Evolutionary conservation across 1,140 invertebrate genomes (phyloP).

Genomic region (Nymphalis io): DNA sequence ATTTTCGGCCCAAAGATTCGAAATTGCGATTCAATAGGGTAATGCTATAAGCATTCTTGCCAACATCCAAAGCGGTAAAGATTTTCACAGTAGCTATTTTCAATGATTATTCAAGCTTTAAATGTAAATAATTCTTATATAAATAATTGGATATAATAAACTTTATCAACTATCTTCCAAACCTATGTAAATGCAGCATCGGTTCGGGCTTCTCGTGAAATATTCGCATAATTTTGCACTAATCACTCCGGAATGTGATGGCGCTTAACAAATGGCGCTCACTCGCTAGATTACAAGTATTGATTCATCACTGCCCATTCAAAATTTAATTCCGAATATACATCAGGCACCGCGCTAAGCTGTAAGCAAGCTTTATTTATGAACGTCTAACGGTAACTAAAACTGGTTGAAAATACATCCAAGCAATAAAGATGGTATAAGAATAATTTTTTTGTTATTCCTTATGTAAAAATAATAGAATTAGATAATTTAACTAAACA

Average conservation of each 20-base stretch:
- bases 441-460: too few species aligned
- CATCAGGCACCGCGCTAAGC: conserved; percentile 23
- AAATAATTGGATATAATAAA: background rate
- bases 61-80: too few species aligned
- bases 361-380: conserved; percentile 30
- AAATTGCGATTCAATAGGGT: too few species aligned
- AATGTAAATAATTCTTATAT: too few species aligned
- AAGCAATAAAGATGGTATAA: too few species aligned
- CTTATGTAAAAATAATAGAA: too few species aligned
- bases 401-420: background rate
- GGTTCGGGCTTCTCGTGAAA: conserved; percentile 42
- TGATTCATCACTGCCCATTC: conserved; percentile 41
- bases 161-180: background rate
- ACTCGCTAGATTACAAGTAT: conserved; percentile 42
- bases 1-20: too few species aligned
- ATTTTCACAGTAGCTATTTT: too few species aligned
- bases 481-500: too few species aligned
- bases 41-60: too few species aligned
- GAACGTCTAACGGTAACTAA: conserved; percentile 20
- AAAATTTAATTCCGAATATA: conserved; percentile 40
- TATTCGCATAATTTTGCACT: conserved; percentile 52
- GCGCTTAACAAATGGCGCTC: conserved; percentile 43
- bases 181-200: conserved; percentile 24
- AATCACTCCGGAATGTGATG: conserved; percentile 51
- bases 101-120: too few species aligned